Base-by-base conservation (phyloP, 1,140 invertebrate genomes). In the Drosophila grimshawi region DNA sequence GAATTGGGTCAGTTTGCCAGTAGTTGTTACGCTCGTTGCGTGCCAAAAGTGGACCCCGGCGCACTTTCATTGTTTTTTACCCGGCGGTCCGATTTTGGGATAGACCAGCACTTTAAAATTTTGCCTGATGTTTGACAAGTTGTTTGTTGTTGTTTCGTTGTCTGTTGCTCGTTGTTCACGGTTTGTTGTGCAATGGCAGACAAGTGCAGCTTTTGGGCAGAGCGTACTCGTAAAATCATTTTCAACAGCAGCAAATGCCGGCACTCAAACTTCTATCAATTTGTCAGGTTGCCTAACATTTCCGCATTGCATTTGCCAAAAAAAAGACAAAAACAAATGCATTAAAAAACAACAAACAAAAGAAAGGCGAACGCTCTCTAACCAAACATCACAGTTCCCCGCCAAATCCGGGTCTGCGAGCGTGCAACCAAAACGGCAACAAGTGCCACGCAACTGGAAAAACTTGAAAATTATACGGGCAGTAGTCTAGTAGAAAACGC, bases 1-100 rank as follows among this genome's bases (percentile, higher is more conserved):
- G 68, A 85, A 90, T 86, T 89, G 65, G 78, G 86, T 86, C 81
- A 89, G 75, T 76, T 83, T 76, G 53, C 46, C 69, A 65, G 59
- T 68, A 65, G 59, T 68, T 80, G 85, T 81, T 81, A 73, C 79
- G 83, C 71, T 77, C 37, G 71, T 86, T 86, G 82, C 82, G 82
- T 86, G 80, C 61, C 63, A 79, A 74, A 60, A 69, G 65, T 52
- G 52, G 56, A 56, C 48, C 39, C 59, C 19, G 41, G 67, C 46
- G 57, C 67, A 80, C 72, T 86, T 86, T 88, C 72, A 82, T 86
- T 82, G 83, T 80, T 75, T 57, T 7, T 10, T 62, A 29, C 11
- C 67, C 35, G 46, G 77, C 59, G 75, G 70, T 65, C 76, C 86
- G 77, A 80, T 78, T 76, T 80, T 64, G 69, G 65, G 52, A 72